phyloP scores from a whole-genome alignment of 1,140 invertebrate species.

The Caerostris darwini region DNA sequence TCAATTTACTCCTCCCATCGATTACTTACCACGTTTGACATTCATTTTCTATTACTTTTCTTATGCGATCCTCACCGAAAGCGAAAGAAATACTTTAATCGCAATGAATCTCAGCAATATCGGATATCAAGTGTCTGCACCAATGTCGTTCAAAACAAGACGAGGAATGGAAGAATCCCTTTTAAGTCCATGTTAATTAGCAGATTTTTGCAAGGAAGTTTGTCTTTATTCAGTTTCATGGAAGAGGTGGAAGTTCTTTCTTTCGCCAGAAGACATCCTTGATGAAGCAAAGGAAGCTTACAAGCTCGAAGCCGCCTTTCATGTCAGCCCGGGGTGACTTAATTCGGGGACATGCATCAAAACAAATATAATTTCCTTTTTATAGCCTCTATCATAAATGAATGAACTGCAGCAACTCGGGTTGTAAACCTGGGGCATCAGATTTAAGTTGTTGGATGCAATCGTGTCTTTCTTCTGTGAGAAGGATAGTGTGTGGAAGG shows the following conservation, averaged over 20 bases:
- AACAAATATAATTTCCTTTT: constrained; percentile 8
- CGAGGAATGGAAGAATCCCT: not conserved
- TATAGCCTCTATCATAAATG: not conserved
- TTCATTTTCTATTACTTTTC: too few relatives aligned
- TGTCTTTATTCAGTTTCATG: not conserved
- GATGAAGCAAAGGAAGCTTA: not conserved
- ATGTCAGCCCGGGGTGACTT: not conserved
- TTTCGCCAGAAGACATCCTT: not conserved
- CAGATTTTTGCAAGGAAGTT: not conserved
- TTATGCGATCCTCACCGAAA: too few relatives aligned
- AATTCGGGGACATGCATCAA: not conserved
- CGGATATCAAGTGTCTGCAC: not conserved
- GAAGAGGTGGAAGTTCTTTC: not conserved
- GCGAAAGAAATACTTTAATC: not conserved
- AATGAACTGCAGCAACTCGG: not conserved
- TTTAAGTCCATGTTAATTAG: constrained; percentile 11
- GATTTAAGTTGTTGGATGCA: not conserved
- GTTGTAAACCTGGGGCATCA: not conserved
- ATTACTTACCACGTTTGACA: too few relatives aligned
- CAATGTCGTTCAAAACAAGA: not conserved
- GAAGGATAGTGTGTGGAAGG: not conserved
- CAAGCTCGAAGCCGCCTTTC: not conserved
- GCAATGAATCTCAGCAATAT: not conserved
- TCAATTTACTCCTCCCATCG: too few relatives aligned
- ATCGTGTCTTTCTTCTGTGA: not conserved